These are phyloP conservation scores for Baccha elongata DNA, from an alignment of 2,888 invertebrate genomes.

Conservation along the genomic window DNA sequence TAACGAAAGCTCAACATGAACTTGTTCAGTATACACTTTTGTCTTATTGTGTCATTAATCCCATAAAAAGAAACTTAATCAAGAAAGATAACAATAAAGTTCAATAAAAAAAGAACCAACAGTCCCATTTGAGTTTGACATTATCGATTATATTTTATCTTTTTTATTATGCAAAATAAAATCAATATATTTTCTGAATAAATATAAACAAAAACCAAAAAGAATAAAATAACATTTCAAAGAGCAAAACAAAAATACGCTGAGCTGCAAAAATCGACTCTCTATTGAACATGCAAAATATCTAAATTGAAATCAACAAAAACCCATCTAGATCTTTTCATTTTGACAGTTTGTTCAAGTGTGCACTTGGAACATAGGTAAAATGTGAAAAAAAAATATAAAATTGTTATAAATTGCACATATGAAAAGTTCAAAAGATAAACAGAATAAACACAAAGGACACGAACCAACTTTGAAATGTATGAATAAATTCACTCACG, in stretches of 20 bases:
- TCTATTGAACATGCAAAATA: conserved; percentile 30
- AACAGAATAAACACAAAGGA: conserved; percentile 24
- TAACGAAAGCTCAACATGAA: conserved; percentile 4
- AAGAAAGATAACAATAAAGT: conserved; percentile 53
- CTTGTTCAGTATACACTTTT: conserved; percentile 13
- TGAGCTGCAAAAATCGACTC: background rate
- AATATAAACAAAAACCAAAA: conserved; percentile 5
- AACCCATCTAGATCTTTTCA: conserved; percentile 26
- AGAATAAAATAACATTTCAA: background rate
- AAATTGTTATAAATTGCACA: conserved; percentile 26
- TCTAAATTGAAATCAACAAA: conserved; percentile 60
- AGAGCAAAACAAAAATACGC: background rate
- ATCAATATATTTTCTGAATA: conserved; percentile 16
- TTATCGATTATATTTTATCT: conserved; percentile 46
- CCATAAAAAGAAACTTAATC: conserved; percentile 59
- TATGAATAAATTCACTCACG: conserved; percentile 68
- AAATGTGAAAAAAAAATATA: background rate
- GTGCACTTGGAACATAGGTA: conserved; percentile 15
- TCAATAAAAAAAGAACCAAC: conserved; percentile 49
- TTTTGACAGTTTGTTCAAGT: conserved; percentile 28
- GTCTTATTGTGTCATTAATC: conserved; percentile 61
- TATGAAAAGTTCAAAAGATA: conserved; percentile 21
- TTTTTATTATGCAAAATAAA: background rate
- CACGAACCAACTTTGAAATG: conserved; percentile 22
- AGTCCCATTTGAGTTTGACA: conserved; percentile 26